phyloP scores from a whole-genome alignment of 2,113 vertebrate species.

The Mirounga angustirostris region DNA sequence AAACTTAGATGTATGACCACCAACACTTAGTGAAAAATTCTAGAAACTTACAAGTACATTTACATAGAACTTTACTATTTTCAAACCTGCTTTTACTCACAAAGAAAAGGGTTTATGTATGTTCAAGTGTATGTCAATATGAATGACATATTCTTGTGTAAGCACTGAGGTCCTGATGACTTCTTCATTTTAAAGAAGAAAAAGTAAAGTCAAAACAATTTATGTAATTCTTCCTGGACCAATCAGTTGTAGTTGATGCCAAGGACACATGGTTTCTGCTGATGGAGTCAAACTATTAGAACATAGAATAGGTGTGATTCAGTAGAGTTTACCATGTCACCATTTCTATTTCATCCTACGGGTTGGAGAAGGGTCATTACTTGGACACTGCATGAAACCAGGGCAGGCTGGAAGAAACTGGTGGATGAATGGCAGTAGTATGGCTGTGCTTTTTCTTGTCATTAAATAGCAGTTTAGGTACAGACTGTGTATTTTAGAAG shows the following conservation, averaged over 20 bases:
- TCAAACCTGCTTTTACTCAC: neutral
- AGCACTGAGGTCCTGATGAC: neutral
- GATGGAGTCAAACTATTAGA: neutral
- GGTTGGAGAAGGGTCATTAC: neutral
- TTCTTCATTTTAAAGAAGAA: slow-evolving; percentile 38
- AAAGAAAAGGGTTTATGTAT: neutral
- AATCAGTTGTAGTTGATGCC: neutral
- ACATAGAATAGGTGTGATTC: neutral
- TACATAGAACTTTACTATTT: neutral
- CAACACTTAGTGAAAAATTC: neutral
- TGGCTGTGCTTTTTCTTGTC: neutral
- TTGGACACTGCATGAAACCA: neutral
- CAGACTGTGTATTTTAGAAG: neutral
- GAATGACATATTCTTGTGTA: neutral
- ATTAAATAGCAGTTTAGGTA: neutral
- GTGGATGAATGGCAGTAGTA: neutral
- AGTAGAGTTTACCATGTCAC: neutral
- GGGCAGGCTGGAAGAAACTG: neutral
- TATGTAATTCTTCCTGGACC: slow-evolving; percentile 15
- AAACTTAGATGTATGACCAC: neutral
- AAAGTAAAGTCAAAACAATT: neutral
- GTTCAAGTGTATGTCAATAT: neutral
- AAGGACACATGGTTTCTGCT: neutral
- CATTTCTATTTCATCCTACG: neutral
- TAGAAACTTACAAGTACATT: slow-evolving; percentile 40